Evolutionary conservation across 2,113 vertebrate genomes (phyloP).

Genomic region (Muntiacus muntjak): DNA sequence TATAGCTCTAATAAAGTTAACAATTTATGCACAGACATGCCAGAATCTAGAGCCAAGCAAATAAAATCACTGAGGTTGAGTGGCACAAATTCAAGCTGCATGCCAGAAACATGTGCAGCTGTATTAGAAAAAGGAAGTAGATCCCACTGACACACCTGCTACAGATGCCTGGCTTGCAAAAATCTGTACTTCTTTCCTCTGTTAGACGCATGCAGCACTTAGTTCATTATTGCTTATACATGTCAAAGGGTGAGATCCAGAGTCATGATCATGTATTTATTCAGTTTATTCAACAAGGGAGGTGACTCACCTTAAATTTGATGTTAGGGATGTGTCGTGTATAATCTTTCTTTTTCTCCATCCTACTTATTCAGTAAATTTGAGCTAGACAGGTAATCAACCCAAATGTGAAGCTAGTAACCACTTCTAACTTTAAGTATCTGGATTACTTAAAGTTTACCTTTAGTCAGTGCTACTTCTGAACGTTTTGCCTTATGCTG

Average conservation of each 20-base stretch:
- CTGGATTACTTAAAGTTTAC: neutral
- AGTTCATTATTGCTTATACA: neutral
- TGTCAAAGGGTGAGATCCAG: neutral
- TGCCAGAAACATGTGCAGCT: neutral
- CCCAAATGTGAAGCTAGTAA: neutral
- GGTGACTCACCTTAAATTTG: neutral
- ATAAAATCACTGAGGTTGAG: neutral
- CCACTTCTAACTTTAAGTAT: neutral
- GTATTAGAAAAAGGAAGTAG: neutral
- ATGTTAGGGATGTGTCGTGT: rapidly evolving
- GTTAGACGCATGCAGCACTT: rapidly evolving
- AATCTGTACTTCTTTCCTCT: neutral
- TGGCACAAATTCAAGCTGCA: neutral
- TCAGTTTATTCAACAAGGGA: neutral
- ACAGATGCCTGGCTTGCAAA: neutral
- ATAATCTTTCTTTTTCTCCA: neutral
- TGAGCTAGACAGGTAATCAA: neutral
- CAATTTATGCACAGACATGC: constrained; percentile 32
- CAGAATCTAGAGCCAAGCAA: constrained; percentile 47
- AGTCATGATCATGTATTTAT: neutral
- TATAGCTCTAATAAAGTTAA: constrained; percentile 46
- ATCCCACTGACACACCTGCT: neutral
- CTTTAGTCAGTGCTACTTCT: neutral
- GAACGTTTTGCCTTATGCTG: neutral
- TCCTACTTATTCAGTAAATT: neutral